These are phyloP conservation scores for Micrasema minimum DNA, from an alignment of 1,140 invertebrate species.

Conservation along the genomic window DNA sequence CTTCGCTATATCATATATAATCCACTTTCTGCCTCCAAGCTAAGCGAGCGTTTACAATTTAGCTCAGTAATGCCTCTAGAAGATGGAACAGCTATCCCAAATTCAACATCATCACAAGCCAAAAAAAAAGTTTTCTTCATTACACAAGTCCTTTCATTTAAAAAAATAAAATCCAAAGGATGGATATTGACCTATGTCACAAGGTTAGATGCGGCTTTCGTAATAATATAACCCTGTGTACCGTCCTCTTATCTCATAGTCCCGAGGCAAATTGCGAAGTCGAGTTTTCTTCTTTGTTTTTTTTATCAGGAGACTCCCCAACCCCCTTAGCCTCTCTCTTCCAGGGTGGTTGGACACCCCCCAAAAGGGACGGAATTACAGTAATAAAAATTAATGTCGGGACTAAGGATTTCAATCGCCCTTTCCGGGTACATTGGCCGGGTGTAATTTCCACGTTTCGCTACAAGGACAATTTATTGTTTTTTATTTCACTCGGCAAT, in stretches of 20 bases:
- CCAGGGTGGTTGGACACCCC: no score
- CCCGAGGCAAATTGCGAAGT: conserved; percentile 52
- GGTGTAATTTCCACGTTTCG: conserved; percentile 52
- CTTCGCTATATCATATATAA: no score
- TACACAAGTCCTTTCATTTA: no score
- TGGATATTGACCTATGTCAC: conserved; percentile 8
- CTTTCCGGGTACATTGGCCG: conserved; percentile 44
- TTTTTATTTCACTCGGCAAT: conserved; percentile 45
- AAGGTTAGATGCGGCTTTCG: conserved; percentile 17
- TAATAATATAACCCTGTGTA: conserved; percentile 30
- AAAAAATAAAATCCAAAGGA: conserved; percentile 16
- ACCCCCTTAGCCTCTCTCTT: background rate
- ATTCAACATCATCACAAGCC: no score
- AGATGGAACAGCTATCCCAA: no score
- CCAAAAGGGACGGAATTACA: conserved; percentile 51
- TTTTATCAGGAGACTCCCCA: conserved; percentile 47
- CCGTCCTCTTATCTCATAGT: conserved; percentile 47
- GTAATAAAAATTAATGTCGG: conserved; percentile 54
- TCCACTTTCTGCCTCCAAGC: no score
- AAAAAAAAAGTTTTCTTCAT: no score
- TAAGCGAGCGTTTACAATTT: no score
- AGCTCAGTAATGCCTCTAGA: no score
- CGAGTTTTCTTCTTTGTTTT: conserved; percentile 52
- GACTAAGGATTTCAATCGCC: conserved; percentile 54
- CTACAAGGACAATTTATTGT: conserved; percentile 46